phyloP scores from a whole-genome alignment of 2,797 vertebrate genomes.

The Zenarchopterus dispar region DNA sequence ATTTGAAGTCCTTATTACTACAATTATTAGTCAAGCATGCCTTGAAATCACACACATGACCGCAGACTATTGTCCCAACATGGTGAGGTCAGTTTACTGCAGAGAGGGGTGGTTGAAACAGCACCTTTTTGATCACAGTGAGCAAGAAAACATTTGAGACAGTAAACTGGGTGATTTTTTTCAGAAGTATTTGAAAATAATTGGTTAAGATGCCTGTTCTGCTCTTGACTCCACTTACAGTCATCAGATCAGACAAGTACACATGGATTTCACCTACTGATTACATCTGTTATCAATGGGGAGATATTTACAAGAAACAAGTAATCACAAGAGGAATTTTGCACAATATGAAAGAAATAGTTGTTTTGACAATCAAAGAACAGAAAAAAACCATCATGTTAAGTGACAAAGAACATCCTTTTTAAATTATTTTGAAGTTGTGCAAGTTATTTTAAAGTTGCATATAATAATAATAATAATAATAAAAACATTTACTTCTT shows the following conservation, averaged over 20 bases:
- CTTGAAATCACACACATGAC: conserved; percentile 57
- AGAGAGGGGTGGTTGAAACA: conserved; percentile 44
- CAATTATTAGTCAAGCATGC: conserved; percentile 80
- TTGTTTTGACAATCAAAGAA: neutral
- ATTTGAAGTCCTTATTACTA: conserved; percentile 75
- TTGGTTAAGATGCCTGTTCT: conserved; percentile 1
- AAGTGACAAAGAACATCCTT: too few species aligned
- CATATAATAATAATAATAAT: too few species aligned
- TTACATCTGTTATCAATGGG: neutral
- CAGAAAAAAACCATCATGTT: neutral
- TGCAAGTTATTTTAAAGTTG: too few species aligned
- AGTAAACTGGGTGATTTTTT: conserved; percentile 23
- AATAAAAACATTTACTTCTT: too few species aligned
- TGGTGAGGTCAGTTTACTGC: conserved; percentile 37
- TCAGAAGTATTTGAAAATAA: neutral
- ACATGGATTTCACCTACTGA: conserved; percentile 4
- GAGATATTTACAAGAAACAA: neutral
- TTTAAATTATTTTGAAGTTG: too few species aligned
- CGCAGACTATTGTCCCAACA: conserved; percentile 64
- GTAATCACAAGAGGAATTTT: neutral
- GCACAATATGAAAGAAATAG: neutral
- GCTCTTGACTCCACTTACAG: conserved; percentile 13
- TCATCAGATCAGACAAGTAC: conserved; percentile 11
- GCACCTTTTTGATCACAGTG: conserved; percentile 23
- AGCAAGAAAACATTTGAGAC: conserved; percentile 14